Evolutionary conservation across 2,113 vertebrate genomes (phyloP), one percentile per base, ranked within the genome.

Genomic region (Hylia prasina): DNA sequence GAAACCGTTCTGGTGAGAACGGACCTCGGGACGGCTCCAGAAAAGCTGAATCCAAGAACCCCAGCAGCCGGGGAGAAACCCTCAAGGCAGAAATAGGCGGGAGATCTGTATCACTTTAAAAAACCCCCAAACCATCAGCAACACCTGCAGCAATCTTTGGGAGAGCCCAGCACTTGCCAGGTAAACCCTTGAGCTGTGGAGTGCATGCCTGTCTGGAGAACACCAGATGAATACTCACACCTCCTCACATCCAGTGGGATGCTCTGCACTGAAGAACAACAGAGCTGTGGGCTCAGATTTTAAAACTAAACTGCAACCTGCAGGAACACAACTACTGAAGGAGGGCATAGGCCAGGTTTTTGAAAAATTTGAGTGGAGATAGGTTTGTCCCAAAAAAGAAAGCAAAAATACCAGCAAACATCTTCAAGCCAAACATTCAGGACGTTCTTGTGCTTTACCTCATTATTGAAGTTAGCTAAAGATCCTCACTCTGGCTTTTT

Each of bases 161-260:
- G 70, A 85, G 7, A 85, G 4, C 11, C 21, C 47, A 73, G 30
- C 21, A 39, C 21, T 58, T 58, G 45, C 24, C 58, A 66, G 35
- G 15, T 50, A 33, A 31, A 7, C 4, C 4, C 30, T 8, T 35
- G 54, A 73, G 42, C 45, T 27, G 5, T 20, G 68, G 50, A 50
- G 13, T 13, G 5, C 0, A 4, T 8, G 18, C 0, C 0, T 22
- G 24, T 20, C 30, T 63, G 42, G 39, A 89, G 82, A 77, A 11
- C 23, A 30, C 0, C 6, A 37, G 47, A 16, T 1, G 35, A 73
- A 30, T 11, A 3, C 13, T 42, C 2, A 0, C 13, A 57, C 10
- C 57, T 76, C 40, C 19, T 33, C 31, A 3, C 4, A 15, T 40
- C 24, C 37, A 63, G 20, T 8, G 65, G 60, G 24, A 56, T 1